Conservation (phyloP, 2,113 vertebrate genomes). For the Geococcyx californianus region DNA sequence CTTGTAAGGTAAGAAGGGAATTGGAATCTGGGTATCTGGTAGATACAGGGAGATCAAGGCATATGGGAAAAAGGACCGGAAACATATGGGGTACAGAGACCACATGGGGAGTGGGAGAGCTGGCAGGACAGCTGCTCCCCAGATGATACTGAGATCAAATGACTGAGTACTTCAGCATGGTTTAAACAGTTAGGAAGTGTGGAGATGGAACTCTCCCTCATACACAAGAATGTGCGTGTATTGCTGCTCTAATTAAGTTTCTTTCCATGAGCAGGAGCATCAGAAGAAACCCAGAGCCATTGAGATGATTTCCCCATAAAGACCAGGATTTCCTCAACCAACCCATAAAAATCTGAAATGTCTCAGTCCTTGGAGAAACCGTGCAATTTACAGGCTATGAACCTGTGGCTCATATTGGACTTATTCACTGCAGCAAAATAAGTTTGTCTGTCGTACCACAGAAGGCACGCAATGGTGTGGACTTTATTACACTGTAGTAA, state of each 20-base stretch:
- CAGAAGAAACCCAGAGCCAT: background rate
- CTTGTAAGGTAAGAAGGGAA: constrained; percentile 15
- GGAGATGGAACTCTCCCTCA: constrained; percentile 39
- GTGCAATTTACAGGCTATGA: background rate
- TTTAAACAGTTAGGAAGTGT: constrained; percentile 43
- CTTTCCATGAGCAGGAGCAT: background rate
- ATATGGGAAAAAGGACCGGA: constrained; percentile 56
- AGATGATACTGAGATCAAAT: constrained; percentile 68
- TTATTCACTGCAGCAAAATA: background rate
- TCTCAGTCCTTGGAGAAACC: background rate
- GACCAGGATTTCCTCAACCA: background rate
- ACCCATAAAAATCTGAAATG: background rate
- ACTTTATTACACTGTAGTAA: background rate
- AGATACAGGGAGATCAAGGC: constrained; percentile 47
- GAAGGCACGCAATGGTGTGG: rapidly evolving
- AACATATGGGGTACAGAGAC: constrained; percentile 64
- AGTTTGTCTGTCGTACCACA: background rate
- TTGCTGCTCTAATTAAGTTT: constrained; percentile 6
- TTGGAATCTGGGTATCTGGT: constrained; percentile 7
- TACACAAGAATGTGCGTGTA: background rate
- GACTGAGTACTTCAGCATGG: constrained; percentile 61
- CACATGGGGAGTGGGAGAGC: constrained; percentile 58
- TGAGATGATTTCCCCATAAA: background rate
- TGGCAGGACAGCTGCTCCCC: constrained; percentile 55
- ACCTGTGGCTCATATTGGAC: background rate